phyloP scores from a whole-genome alignment of 1,140 invertebrate species.

The Lordiphosa clarofinis region DNA sequence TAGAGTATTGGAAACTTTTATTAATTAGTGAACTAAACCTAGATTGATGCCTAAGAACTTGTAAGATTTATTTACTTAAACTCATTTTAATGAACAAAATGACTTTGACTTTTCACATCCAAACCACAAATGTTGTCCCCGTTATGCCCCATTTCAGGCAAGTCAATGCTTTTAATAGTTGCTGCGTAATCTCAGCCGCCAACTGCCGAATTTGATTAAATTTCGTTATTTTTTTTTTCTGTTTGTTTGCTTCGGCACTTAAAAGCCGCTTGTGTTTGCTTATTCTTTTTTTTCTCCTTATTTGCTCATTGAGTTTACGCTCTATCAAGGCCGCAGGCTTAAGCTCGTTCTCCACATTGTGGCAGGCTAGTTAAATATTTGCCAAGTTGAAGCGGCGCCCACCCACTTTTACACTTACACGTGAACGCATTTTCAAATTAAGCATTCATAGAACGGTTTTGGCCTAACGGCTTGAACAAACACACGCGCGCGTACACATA shows the following conservation, averaged over 20 bases:
- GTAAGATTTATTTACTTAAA: no score
- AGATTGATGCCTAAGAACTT: no score
- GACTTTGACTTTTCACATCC: no score
- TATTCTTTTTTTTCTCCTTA: conserved; percentile 9
- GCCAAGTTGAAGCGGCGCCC: conserved; percentile 15
- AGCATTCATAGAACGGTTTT: conserved; percentile 63
- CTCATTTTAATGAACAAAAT: no score
- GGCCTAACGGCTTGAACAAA: conserved; percentile 24
- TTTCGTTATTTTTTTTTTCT: not conserved
- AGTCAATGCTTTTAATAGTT: no score
- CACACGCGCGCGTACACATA: not conserved
- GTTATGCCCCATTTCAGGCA: no score
- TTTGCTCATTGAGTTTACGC: conserved; percentile 38
- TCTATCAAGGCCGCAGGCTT: conserved; percentile 2
- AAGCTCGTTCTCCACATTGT: conserved; percentile 1
- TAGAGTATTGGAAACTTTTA: no score
- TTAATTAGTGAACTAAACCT: no score
- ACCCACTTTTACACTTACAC: conserved; percentile 28
- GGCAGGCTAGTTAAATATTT: conserved; percentile 1
- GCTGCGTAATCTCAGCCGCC: not conserved
- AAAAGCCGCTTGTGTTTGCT: conserved; percentile 5
- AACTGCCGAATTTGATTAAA: not conserved
- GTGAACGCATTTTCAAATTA: conserved; percentile 60
- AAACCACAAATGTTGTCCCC: no score
- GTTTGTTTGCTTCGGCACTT: not conserved